A percentile compares a stretch with the other conserved stretches of the same genome.
phyloP scores from a whole-genome alignment of 2,113 vertebrate species.

The Ptilonorhynchus violaceus region DNA sequence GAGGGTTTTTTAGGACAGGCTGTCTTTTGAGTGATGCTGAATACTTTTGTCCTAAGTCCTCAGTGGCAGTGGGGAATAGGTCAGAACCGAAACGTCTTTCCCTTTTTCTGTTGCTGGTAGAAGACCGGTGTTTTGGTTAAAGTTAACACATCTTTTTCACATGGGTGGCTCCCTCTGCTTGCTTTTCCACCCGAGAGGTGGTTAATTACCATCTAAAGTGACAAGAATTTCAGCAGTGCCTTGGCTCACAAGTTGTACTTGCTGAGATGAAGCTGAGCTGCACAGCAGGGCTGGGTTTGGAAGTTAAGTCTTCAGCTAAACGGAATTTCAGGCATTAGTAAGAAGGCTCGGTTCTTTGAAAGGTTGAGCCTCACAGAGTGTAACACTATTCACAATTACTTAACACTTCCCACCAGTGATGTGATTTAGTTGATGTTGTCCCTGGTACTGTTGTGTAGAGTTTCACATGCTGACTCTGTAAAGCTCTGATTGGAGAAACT shows the following conservation, averaged over 20 bases:
- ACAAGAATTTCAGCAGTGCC: background rate
- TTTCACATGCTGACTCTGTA: background rate
- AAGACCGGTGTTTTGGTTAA: background rate
- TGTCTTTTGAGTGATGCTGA: background rate
- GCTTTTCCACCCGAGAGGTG: background rate
- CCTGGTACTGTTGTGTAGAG: background rate
- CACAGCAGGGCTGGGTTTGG: background rate
- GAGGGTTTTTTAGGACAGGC: background rate
- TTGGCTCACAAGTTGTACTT: background rate
- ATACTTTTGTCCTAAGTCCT: background rate
- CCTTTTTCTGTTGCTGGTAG: background rate
- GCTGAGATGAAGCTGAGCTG: background rate
- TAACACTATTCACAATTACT: background rate
- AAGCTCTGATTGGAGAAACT: background rate
- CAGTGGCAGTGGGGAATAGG: background rate
- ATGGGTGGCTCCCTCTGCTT: accelerated
- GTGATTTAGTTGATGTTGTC: background rate
- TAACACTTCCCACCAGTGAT: background rate
- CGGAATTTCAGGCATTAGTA: background rate
- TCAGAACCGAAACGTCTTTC: background rate
- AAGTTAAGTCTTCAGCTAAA: background rate
- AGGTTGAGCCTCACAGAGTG: background rate
- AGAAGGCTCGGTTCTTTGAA: background rate
- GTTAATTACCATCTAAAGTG: background rate
- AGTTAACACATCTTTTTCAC: background rate